Conservation (phyloP, 2,888 invertebrate species). For the Troilus luridus region DNA sequence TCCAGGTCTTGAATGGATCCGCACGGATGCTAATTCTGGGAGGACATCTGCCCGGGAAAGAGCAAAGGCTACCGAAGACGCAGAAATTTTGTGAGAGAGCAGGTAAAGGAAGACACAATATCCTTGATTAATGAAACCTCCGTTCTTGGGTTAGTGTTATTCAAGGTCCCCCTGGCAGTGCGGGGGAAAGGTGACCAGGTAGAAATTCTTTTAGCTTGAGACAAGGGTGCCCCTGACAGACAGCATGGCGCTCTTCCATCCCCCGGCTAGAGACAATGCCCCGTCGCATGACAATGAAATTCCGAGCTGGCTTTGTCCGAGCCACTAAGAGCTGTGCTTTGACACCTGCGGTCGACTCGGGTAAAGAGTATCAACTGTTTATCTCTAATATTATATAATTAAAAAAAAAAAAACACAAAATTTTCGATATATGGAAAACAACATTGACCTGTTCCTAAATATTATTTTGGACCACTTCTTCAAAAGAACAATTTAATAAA, state of each 20-base stretch:
- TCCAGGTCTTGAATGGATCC: background rate
- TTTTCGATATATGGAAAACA: no score
- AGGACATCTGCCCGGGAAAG: constrained; percentile 30
- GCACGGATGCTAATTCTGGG: constrained; percentile 47
- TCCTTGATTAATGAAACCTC: constrained; percentile 52
- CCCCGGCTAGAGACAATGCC: background rate
- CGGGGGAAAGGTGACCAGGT: constrained; percentile 36
- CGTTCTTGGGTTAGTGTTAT: constrained; percentile 35
- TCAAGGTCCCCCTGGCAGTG: constrained; percentile 43
- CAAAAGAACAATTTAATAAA: no score
- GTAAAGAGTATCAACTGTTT: background rate
- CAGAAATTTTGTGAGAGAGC: constrained; percentile 26
- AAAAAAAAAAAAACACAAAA: background rate
- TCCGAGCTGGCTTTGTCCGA: background rate
- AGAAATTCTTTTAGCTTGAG: constrained; percentile 58
- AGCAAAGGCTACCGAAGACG: constrained; percentile 40
- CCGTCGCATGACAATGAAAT: background rate
- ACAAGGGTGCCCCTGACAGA: constrained; percentile 50
- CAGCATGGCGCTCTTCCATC: constrained; percentile 51
- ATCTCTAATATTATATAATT: background rate
- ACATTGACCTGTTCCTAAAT: no score
- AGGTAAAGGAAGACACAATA: constrained; percentile 49
- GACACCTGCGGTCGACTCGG: constrained; percentile 10
- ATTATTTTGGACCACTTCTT: no score
- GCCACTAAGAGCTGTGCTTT: constrained; percentile 1